Conservation (phyloP, 37 sponge, comb jelly and placozoan species). For the Aplysina aerophoba region DNA sequence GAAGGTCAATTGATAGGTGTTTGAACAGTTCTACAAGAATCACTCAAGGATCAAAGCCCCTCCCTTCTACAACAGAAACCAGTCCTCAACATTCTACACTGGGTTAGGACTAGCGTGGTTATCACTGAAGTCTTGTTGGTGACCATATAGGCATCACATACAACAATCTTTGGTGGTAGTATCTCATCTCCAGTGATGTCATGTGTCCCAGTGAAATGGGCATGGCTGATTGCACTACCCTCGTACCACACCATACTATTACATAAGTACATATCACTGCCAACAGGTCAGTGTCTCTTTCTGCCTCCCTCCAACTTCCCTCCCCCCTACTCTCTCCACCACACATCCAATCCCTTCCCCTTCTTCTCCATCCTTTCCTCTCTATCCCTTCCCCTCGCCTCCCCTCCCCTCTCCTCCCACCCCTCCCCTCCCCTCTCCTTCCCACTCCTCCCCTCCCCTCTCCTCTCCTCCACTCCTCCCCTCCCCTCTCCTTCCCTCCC, state of each 20-base stretch:
- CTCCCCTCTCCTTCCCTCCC: neutral
- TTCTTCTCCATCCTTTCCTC: neutral
- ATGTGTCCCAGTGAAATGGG: too few relatives aligned
- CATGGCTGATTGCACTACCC: too few relatives aligned
- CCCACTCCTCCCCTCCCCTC: constrained; percentile 12
- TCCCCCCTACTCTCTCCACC: constrained; percentile 36
- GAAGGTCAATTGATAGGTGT: too few relatives aligned
- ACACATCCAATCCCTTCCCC: constrained; percentile 10
- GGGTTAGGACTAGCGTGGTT: too few relatives aligned
- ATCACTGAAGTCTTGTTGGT: neutral
- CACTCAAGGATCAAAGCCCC: neutral
- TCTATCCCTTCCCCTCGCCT: neutral
- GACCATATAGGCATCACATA: neutral
- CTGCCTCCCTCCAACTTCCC: constrained; percentile 17
- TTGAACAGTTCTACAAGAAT: neutral
- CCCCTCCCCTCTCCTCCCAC: neutral
- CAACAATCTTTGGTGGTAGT: neutral
- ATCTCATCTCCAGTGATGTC: neutral
- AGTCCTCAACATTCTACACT: neutral
- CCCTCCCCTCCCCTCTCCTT: neutral
- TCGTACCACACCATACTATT: neutral
- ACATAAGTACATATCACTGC: neutral
- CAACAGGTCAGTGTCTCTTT: neutral
- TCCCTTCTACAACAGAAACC: neutral
- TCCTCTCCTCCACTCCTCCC: too few relatives aligned